A percentile compares a stretch with the other conserved stretches of the same genome.
Conservation (phyloP, 2,113 vertebrate species). For the Neogale vison region DNA sequence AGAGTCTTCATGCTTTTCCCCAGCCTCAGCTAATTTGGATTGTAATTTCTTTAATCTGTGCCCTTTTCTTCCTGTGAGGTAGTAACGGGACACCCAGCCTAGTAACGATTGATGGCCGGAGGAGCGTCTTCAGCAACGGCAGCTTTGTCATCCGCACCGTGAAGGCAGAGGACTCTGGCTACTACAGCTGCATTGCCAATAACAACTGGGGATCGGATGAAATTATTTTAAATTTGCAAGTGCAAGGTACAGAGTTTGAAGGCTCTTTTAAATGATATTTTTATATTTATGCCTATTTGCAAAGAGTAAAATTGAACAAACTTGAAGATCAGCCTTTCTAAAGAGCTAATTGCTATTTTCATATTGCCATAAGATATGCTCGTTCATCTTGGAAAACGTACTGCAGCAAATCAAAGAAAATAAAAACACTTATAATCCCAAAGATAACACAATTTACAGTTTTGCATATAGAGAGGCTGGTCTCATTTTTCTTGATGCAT, state of each 20-base stretch:
- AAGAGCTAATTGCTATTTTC: neutral
- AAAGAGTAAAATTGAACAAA: neutral
- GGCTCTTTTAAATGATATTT: rapidly evolving
- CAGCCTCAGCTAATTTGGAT: conserved; percentile 82
- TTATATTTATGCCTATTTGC: no score
- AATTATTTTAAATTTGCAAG: conserved; percentile 96
- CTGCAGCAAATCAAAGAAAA: neutral
- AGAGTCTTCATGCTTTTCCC: neutral
- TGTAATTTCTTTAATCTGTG: conserved; percentile 90
- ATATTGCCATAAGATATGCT: neutral
- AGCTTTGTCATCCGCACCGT: conserved; percentile 98
- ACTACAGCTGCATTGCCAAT: conserved; percentile 96
- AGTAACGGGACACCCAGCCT: conserved; percentile 97
- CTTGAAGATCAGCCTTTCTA: neutral
- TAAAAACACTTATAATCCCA: neutral
- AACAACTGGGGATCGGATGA: conserved; percentile 99
- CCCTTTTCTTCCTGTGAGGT: conserved; percentile 90
- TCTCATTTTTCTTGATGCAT: neutral
- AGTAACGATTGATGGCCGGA: conserved; percentile 94
- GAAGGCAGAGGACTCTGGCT: conserved; percentile 98
- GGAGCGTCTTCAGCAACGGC: conserved; percentile 95
- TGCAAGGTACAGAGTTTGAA: conserved; percentile 89
- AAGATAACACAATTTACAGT: neutral
- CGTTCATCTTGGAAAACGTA: neutral
- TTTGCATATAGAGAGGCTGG: neutral